Base-by-base conservation (phyloP, 1,140 invertebrate genomes). In the Hetaerina americana region DNA sequence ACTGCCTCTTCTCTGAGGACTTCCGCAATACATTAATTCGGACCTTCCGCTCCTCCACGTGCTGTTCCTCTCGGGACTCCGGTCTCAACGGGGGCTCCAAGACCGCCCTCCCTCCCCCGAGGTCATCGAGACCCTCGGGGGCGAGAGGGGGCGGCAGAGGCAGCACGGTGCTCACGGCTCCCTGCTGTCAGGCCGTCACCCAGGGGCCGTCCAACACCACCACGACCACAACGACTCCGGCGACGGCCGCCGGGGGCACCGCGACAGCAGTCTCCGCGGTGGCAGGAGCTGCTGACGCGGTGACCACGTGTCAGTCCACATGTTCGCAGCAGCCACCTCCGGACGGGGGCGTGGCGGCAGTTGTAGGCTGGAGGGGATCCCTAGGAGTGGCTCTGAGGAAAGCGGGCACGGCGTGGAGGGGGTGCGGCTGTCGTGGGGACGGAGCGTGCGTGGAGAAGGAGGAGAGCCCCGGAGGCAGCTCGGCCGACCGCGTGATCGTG, bases 1-100 rank as follows among this genome's bases (percentile, higher is more conserved):
- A 92, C 78, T 91, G 89, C 74, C 79, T 91, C 67, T 92, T 91
- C 78, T 90, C 89, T 29, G 87, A 89, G 76, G 89, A 91, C 75
- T 91, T 91, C 76, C 84, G 89, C 15, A 87, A 85, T 74, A 91
- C 89, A 0, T 81, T 91, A 73, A 78, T 90, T 27, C 81, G 85
- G 22, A 91, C 87, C 0, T 81, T 90, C 27, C 85, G 86, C 31
- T 87, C 86, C 77, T 86, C 87, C 0, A 84, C 83, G 26, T 85
- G 86, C 31, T 87, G 86, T 77, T 86, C 87, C 0, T 84, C 83
- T 81, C 75, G 78, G 6, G 75, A 76, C 69, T 66, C 76, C 75
- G 26, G 66, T 66, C 0, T 72, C 77, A 40, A 75, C 6, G 28
- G 28, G 26, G 28, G 28, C 10, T 26, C 68, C 10, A 28, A 27